Percentiles rank a stretch among this genome's conserved stretches.
These are phyloP conservation scores for Neomonachus schauinslandi DNA, from an alignment of 2,113 vertebrate genomes.

Conservation along the genomic window DNA sequence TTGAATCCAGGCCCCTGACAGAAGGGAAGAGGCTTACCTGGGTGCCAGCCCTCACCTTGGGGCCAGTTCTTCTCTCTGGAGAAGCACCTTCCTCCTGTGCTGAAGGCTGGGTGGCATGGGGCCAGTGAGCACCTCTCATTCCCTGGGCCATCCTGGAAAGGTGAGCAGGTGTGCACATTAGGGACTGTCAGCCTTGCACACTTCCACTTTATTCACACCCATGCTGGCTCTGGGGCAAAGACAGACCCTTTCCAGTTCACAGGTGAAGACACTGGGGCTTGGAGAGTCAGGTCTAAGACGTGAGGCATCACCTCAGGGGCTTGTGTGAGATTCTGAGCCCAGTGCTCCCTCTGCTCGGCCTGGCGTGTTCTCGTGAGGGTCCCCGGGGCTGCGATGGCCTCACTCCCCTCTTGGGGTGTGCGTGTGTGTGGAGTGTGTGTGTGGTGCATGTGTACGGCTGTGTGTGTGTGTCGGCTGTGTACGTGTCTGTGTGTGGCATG, in stretches of 20 bases:
- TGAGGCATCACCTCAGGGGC: background rate
- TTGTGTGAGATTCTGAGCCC: background rate
- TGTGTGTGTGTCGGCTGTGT: background rate
- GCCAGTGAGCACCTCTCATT: background rate
- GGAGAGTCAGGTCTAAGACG: background rate
- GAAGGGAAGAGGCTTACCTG: background rate
- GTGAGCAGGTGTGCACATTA: fast-evolving
- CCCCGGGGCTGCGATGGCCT: background rate
- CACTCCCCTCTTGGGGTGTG: background rate
- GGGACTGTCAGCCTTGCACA: background rate
- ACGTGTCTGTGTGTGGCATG: background rate
- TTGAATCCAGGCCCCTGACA: background rate
- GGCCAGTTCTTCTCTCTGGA: background rate
- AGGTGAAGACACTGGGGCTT: background rate
- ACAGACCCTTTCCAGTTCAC: background rate
- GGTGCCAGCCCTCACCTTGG: background rate
- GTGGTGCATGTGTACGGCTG: background rate
- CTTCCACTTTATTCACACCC: background rate
- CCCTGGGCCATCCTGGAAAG: background rate
- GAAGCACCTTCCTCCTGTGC: background rate
- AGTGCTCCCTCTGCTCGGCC: background rate
- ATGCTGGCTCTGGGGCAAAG: background rate
- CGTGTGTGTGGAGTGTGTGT: background rate
- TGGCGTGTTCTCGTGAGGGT: background rate
- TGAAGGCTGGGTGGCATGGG: background rate